Percentiles rank a stretch among this genome's conserved stretches.
Conservation (phyloP, 2,113 vertebrate genomes). For the Dasyurus viverrinus region DNA sequence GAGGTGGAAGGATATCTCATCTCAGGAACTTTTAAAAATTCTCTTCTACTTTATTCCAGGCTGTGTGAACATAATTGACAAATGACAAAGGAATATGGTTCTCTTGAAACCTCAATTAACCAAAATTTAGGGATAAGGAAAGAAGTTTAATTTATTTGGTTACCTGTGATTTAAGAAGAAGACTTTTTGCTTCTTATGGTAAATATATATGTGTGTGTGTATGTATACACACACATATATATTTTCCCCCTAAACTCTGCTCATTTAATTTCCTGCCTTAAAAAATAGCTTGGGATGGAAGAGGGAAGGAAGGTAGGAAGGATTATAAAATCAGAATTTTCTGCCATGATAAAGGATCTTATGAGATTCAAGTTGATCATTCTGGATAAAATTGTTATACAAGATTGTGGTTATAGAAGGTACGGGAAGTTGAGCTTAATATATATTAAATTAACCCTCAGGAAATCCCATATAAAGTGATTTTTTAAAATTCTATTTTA, state of each 20-base stretch:
- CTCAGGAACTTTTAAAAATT: background rate
- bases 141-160: background rate
- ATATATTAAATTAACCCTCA: background rate
- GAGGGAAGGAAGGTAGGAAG: background rate
- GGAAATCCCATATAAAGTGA: background rate
- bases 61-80: background rate
- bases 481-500: background rate
- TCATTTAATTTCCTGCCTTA: background rate
- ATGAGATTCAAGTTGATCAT: background rate
- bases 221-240: no score
- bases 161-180: background rate
- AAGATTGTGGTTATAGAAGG: background rate
- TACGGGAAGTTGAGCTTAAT: background rate
- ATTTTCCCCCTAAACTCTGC: background rate
- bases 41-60: background rate
- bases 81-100: background rate
- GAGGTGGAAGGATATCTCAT: background rate
- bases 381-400: background rate
- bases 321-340: background rate
- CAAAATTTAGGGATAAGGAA: background rate
- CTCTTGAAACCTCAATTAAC: background rate
- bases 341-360: background rate
- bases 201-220: no score
- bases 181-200: no score
- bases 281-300: background rate